Evolutionary conservation across 2,113 vertebrate species (phyloP).

Genomic region (Strigops habroptila): DNA sequence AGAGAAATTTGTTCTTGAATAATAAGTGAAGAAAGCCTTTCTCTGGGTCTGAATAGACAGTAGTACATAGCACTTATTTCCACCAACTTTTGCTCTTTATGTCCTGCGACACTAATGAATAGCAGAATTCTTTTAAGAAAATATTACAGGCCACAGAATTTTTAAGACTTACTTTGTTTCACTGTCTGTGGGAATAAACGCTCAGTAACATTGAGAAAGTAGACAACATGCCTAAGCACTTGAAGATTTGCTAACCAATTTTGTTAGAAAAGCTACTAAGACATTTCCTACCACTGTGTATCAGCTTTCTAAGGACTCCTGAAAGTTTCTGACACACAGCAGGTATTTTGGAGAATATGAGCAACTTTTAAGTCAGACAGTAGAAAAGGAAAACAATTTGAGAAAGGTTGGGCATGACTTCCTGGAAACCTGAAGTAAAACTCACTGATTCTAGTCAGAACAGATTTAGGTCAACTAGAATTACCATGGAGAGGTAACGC

Average conservation of each 20-base stretch:
- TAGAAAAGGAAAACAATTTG: background rate
- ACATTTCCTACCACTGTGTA: background rate
- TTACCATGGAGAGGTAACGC: background rate
- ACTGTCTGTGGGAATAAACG: background rate
- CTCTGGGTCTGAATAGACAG: background rate
- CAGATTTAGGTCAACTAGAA: background rate
- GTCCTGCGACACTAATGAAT: background rate
- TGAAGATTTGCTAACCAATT: background rate
- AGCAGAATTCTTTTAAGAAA: background rate
- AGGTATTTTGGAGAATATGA: background rate
- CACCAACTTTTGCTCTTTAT: background rate
- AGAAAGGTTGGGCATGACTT: background rate
- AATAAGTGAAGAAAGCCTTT: background rate
- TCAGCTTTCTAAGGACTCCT: background rate
- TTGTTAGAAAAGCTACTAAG: background rate
- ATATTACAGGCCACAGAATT: background rate
- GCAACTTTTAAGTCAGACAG: background rate
- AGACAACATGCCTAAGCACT: background rate
- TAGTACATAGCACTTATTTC: background rate
- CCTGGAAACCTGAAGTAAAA: background rate
- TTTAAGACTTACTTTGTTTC: background rate
- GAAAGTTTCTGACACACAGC: background rate
- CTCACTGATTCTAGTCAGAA: background rate
- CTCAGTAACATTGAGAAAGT: conserved; percentile 26
- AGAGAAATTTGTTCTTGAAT: background rate